These are phyloP conservation scores for Isurus oxyrinchus DNA, from an alignment of 2,113 vertebrate species.

Conservation along the genomic window DNA sequence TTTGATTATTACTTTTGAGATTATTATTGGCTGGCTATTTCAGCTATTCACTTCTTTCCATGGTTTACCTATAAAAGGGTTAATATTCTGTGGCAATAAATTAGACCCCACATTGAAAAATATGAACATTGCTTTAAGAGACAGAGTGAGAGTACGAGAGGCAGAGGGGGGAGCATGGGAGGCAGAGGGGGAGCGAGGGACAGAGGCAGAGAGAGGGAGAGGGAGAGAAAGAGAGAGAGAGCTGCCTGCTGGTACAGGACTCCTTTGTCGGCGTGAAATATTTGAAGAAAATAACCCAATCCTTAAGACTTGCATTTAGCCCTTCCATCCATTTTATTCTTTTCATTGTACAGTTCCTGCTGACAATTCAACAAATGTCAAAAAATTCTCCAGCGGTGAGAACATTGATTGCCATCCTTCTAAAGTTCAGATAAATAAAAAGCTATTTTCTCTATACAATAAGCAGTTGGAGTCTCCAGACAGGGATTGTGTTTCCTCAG, in stretches of 20 bases:
- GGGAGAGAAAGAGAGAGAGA: neutral
- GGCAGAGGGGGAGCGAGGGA: neutral
- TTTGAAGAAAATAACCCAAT: neutral
- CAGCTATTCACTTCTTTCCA: neutral
- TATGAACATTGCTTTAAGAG: neutral
- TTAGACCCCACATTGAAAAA: neutral
- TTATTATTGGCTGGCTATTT: neutral
- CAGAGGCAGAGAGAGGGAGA: neutral
- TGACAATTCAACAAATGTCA: slow-evolving; percentile 18
- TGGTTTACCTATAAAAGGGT: neutral
- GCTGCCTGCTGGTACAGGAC: neutral
- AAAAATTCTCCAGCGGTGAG: slow-evolving; percentile 32
- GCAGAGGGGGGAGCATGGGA: neutral
- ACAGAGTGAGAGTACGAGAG: no score
- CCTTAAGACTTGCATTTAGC: neutral
- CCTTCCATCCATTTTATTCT: neutral
- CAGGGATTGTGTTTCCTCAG: neutral
- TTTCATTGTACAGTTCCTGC: neutral
- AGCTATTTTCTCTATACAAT: slow-evolving; percentile 9
- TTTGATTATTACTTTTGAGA: neutral
- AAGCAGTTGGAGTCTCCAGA: neutral
- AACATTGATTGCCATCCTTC: neutral
- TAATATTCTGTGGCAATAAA: neutral
- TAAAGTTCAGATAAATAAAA: slow-evolving; percentile 29
- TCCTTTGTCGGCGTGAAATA: neutral